These are phyloP conservation scores for Epizoanthus stellaris DNA, from an alignment of 92 coral and sea anemone species.

Conservation along the genomic window DNA sequence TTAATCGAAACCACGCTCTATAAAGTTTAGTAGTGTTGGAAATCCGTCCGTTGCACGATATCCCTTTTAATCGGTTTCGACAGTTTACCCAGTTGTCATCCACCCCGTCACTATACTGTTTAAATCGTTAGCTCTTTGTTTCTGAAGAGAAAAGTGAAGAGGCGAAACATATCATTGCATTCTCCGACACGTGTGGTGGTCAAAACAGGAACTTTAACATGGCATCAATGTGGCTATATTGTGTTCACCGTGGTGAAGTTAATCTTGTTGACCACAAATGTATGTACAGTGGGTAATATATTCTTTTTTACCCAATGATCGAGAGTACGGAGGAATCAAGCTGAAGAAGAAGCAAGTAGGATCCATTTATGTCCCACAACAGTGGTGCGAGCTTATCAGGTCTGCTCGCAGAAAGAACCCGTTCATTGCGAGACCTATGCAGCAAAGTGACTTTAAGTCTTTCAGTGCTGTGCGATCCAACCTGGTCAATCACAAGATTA, in stretches of 20 bases:
- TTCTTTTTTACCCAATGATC: conserved; percentile 54
- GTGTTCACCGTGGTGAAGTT: conserved; percentile 7
- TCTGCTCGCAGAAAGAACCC: conserved; percentile 44
- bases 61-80: too few species aligned
- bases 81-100: too few species aligned
- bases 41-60: too few species aligned
- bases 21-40: too few species aligned
- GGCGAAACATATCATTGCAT: conserved; percentile 43
- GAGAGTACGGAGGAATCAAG: conserved; percentile 43
- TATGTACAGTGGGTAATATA: conserved; percentile 54
- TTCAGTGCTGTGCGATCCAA: conserved; percentile 39
- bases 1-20: too few species aligned
- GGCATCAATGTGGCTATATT: conserved; percentile 48
- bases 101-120: too few species aligned
- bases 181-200: conserved; percentile 51
- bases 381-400: conserved; percentile 46
- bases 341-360: conserved; percentile 14
- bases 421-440: conserved; percentile 41
- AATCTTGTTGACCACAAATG: conserved; percentile 42
- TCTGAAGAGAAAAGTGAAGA: conserved; percentile 39
- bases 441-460: conserved; percentile 53
- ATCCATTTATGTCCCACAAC: conserved; percentile 22
- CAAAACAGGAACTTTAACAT: conserved; percentile 45
- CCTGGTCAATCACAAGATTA: conserved; percentile 45
- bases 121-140: not conserved